Evolutionary conservation across 2,888 invertebrate species (phyloP), one percentile per base, ranked within the genome.

Genomic region (Drosophila histrio): DNA sequence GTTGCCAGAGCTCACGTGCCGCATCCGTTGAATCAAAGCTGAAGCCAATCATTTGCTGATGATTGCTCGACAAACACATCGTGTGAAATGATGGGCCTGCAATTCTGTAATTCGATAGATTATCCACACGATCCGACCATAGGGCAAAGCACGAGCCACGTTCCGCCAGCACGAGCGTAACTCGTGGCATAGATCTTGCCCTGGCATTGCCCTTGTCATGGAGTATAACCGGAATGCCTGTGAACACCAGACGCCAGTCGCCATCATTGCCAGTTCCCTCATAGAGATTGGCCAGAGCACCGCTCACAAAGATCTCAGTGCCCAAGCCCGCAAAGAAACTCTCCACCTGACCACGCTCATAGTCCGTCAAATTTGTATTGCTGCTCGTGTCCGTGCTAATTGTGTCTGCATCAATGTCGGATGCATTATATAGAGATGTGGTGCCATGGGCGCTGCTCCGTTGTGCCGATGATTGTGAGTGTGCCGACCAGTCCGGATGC

Each of bases 61-160:
- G 96, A 90, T 97, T 96, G 28, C 93, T 89, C 9, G 96, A 96
- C 75, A 95, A 92, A 91, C 95, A 95, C 95, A 97, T 94, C 36
- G 96, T 96, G 91, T 97, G 97, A 90, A 97, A 97, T 34, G 95
- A 94, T 36, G 94, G 94, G 1, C 95, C 94, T 13, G 94, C 93
- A 13, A 94, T 93, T 89, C 94, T 94, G 92, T 96, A 97, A 60
- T 95, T 94, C 7, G 95, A 95, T 70, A 96, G 92, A 89, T 96
- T 95, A 91, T 96, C 96, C 77, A 97, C 95, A 47, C 94, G 94
- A 91, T 97, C 96, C 76, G 94, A 94, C 96, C 96, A 97, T 19
- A 97, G 91, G 58, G 95, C 94, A 91, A 97, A 96, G 59, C 96
- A 96, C 1, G 96, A 96, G 13, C 96, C 96, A 28, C 95, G 93